Conservation (phyloP, 2,888 invertebrate genomes). For the Helicoverpa assulta region DNA sequence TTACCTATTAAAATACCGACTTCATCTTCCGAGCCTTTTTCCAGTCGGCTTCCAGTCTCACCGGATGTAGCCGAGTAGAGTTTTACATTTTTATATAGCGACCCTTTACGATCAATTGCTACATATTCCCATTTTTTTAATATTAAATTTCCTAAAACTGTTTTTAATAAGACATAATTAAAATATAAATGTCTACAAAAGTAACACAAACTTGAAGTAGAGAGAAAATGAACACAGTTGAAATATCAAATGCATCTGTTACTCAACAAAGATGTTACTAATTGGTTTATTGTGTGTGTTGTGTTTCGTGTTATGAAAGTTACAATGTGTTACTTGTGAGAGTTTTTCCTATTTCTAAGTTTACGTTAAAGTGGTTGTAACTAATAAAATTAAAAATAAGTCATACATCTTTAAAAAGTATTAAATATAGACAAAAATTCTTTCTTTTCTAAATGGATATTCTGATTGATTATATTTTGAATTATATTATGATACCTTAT, state of each 20-base stretch:
- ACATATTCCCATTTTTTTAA: no score
- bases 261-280: background rate
- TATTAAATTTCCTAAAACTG: no score
- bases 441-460: background rate
- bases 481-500: background rate
- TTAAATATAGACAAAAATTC: no score
- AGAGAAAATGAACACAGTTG: background rate
- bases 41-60: no score
- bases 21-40: no score
- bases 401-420: no score
- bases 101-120: no score
- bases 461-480: no score
- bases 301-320: background rate
- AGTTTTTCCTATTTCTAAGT: background rate
- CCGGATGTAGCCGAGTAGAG: no score
- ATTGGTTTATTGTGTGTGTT: conserved; percentile 11
- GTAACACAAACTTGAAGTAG: background rate
- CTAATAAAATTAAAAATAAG: background rate
- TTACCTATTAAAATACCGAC: no score
- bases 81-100: no score
- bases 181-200: background rate
- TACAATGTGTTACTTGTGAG: background rate
- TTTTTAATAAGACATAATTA: no score
- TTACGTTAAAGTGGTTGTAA: background rate
- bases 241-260: conserved; percentile 13